phyloP scores from a whole-genome alignment of 2,113 vertebrate genomes.

The Nestor notabilis region DNA sequence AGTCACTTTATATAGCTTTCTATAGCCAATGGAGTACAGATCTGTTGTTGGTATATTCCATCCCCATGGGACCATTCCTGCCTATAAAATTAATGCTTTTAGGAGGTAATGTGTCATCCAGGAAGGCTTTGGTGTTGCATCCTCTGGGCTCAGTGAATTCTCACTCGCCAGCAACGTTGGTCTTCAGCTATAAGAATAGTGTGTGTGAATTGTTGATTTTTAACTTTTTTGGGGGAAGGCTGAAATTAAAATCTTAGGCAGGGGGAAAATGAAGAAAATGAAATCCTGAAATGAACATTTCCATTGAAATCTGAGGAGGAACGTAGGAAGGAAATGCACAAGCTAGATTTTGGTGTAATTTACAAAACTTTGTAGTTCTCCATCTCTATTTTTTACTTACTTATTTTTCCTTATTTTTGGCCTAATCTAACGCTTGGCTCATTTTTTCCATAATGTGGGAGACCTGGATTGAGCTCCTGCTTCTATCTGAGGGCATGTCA shows the following conservation, averaged over 20 bases:
- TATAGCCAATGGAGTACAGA: background rate
- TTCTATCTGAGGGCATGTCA: background rate
- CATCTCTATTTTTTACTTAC: fast-evolving
- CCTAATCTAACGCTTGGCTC: background rate
- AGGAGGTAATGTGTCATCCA: background rate
- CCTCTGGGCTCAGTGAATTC: background rate
- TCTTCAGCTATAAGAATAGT: background rate
- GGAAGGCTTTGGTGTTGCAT: background rate
- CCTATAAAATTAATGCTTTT: background rate
- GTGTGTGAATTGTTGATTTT: background rate
- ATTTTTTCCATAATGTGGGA: background rate
- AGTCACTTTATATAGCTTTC: background rate
- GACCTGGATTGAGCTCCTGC: background rate
- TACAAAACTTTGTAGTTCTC: background rate
- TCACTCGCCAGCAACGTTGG: background rate
- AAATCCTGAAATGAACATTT: background rate
- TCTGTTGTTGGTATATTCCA: background rate
- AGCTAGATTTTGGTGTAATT: background rate
- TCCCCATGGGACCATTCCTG: background rate
- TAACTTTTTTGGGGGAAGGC: background rate
- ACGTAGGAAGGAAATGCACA: background rate
- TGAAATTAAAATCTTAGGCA: background rate
- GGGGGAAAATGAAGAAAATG: background rate
- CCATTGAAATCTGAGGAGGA: background rate
- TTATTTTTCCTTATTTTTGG: background rate